These are phyloP conservation scores for Thripadectes ignobilis DNA, from an alignment of 2,797 vertebrate genomes.

Conservation along the genomic window DNA sequence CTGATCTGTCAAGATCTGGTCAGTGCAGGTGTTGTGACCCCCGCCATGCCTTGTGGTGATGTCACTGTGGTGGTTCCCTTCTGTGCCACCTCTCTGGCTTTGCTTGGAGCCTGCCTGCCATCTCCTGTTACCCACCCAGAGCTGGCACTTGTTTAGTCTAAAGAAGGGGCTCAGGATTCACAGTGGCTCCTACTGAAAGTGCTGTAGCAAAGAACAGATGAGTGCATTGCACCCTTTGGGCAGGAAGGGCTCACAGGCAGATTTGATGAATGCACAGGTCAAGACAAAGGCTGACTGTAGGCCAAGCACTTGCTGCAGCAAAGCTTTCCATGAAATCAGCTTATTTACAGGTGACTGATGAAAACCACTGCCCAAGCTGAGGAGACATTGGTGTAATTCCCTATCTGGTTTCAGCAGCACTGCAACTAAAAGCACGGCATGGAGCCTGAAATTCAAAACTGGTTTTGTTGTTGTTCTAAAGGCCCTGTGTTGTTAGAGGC, in stretches of 20 bases:
- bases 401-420: not conserved
- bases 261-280: not conserved
- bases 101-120: not conserved
- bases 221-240: not conserved
- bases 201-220: not conserved
- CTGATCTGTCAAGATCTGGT: too few relatives aligned
- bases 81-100: not conserved
- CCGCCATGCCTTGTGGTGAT: too few relatives aligned
- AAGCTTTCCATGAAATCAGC: not conserved
- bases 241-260: not conserved
- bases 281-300: not conserved
- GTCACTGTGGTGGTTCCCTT: not conserved
- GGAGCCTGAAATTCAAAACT: not conserved
- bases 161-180: not conserved
- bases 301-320: not conserved
- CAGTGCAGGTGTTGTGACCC: too few relatives aligned
- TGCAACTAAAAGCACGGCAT: rapidly evolving
- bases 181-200: not conserved
- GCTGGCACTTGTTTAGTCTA: not conserved
- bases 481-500: not conserved
- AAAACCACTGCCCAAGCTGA: not conserved
- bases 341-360: not conserved
- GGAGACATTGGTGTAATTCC: not conserved
- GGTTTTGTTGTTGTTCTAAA: not conserved
- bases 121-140: not conserved